Evolutionary conservation across 2,888 invertebrate species (phyloP).

Genomic region (Himalopsyche japonica): DNA sequence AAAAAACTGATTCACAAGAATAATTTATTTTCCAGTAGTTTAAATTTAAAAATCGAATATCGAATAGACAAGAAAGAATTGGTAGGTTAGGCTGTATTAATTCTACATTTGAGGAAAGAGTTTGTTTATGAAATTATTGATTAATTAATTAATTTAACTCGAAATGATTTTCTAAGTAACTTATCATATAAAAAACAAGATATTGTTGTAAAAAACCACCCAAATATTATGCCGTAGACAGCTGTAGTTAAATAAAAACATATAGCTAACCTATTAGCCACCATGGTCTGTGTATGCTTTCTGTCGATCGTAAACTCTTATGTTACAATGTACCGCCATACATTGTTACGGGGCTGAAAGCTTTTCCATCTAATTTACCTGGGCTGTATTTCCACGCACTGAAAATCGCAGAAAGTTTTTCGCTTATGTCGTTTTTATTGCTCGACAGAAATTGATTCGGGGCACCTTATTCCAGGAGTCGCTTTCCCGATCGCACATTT

Average conservation of each 20-base stretch:
- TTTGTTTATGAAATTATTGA: too few species aligned
- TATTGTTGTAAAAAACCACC: too few species aligned
- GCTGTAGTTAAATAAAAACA: background rate
- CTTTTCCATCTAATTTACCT: constrained; percentile 1
- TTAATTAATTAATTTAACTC: too few species aligned
- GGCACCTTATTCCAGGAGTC: background rate
- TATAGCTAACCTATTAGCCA: background rate
- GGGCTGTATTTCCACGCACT: constrained; percentile 9
- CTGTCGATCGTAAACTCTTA: background rate
- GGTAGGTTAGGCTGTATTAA: too few species aligned
- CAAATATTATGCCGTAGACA: too few species aligned
- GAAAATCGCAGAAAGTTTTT: constrained; percentile 25
- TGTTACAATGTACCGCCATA: background rate
- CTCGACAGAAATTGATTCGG: constrained; percentile 24
- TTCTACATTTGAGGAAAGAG: too few species aligned
- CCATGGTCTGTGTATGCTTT: background rate
- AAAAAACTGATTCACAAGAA: too few species aligned
- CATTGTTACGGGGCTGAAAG: background rate
- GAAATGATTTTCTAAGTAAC: too few species aligned
- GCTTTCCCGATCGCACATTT: constrained; percentile 4
- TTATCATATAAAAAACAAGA: too few species aligned
- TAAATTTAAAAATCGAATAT: too few species aligned
- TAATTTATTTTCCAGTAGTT: too few species aligned
- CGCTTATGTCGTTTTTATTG: constrained; percentile 37
- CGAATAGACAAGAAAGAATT: too few species aligned